phyloP scores from a whole-genome alignment of 2,113 vertebrate species.

The Aix galericulata region DNA sequence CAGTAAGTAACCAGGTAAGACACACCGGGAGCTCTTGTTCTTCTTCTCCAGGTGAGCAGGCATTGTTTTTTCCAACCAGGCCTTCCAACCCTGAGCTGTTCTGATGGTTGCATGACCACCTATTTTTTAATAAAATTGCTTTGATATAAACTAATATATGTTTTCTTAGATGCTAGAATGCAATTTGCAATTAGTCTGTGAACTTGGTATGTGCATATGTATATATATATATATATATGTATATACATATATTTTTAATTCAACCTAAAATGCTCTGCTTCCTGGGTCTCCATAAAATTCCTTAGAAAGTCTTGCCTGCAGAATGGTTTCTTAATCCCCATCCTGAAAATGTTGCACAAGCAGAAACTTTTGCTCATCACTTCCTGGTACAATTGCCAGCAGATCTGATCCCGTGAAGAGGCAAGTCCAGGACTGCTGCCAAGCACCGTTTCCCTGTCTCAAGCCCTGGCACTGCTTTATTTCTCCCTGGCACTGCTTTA shows the following conservation, averaged over 20 bases:
- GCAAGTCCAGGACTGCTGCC: conserved; percentile 1
- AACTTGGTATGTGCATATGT: no score
- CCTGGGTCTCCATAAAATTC: not conserved
- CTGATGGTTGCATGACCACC: not conserved
- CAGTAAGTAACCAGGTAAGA: not conserved
- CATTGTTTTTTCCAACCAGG: not conserved
- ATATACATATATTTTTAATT: not conserved
- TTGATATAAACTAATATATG: not conserved
- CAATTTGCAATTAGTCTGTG: not conserved
- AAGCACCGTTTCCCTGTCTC: not conserved
- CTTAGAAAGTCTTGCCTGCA: rapidly evolving
- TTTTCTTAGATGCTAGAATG: not conserved
- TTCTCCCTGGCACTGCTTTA: not conserved
- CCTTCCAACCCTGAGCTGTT: not conserved
- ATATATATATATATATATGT: no score
- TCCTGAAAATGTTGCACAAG: not conserved
- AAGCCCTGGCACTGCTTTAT: not conserved
- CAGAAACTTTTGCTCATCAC: not conserved
- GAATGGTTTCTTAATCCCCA: not conserved
- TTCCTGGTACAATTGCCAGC: not conserved
- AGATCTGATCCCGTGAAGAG: not conserved
- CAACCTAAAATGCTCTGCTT: no score
- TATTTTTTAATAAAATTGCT: not conserved
- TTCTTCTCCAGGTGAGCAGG: not conserved
- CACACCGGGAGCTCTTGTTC: not conserved